These are phyloP conservation scores for Muscidifurax raptorellus DNA, from an alignment of 1,140 invertebrate genomes.

Conservation along the genomic window DNA sequence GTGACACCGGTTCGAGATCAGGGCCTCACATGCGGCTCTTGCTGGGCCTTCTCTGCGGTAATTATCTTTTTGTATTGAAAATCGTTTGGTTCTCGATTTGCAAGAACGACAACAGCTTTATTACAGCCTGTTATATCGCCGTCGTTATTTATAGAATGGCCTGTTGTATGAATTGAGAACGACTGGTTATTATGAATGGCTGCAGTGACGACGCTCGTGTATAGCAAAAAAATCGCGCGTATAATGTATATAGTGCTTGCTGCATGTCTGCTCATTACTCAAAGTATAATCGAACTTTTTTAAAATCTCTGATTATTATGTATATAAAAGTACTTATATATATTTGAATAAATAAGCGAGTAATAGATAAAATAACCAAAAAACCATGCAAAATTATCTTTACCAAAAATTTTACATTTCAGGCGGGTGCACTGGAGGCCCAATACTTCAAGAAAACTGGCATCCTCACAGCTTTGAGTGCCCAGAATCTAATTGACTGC, in stretches of 20 bases:
- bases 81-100: neutral
- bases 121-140: neutral
- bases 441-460: slow-evolving; percentile 93
- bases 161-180: neutral
- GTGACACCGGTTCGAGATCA: slow-evolving; percentile 96
- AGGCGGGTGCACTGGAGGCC: slow-evolving; percentile 96
- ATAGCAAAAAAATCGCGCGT: neutral
- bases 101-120: neutral
- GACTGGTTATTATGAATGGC: neutral
- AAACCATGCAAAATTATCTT: too few relatives aligned
- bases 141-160: neutral
- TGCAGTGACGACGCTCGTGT: neutral
- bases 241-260: neutral
- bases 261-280: too few relatives aligned
- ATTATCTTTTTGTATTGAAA: slow-evolving; percentile 50
- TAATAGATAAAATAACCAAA: too few relatives aligned
- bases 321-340: too few relatives aligned
- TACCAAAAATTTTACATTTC: slow-evolving; percentile 56
- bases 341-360: too few relatives aligned
- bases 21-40: slow-evolving; percentile 91
- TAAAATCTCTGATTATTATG: too few relatives aligned
- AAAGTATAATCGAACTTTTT: too few relatives aligned
- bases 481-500: slow-evolving; percentile 98
- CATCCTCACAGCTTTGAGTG: slow-evolving; percentile 91
- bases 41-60: slow-evolving; percentile 94